These are phyloP conservation scores for Harpalus rufipes DNA, from an alignment of 2,888 invertebrate genomes.

Conservation along the genomic window DNA sequence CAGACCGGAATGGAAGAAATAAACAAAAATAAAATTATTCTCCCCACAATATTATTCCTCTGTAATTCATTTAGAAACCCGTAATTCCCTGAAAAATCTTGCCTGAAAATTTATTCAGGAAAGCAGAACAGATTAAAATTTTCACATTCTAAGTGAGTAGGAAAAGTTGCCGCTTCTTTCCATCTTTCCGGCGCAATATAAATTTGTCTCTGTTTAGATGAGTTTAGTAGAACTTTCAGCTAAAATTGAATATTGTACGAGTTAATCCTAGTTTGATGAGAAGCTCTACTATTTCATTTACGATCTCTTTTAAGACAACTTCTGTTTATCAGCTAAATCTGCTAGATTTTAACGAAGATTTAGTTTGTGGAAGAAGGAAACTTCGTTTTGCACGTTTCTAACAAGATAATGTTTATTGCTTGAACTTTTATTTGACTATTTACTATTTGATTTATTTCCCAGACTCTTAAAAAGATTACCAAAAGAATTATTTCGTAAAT, in stretches of 20 bases:
- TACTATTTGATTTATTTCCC: neutral
- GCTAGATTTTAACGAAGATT: constrained; percentile 1
- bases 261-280: constrained; percentile 46
- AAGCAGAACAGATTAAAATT: constrained; percentile 28
- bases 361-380: neutral
- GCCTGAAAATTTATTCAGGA: constrained; percentile 4
- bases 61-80: neutral
- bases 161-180: constrained; percentile 30
- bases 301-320: constrained; percentile 16
- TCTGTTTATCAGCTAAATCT: constrained; percentile 30
- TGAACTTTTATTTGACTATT: neutral
- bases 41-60: neutral
- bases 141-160: constrained; percentile 25
- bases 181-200: neutral
- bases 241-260: constrained; percentile 47
- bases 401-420: neutral
- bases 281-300: constrained; percentile 29
- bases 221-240: constrained; percentile 20
- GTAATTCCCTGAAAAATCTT: neutral
- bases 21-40: neutral
- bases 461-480: too few species aligned
- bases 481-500: too few species aligned
- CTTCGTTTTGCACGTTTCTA: neutral
- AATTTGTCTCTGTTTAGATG: constrained; percentile 27
- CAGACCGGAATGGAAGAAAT: neutral